A percentile compares a stretch with the other conserved stretches of the same genome.
These are phyloP conservation scores for Pachycephala philippinensis DNA, from an alignment of 2,113 vertebrate genomes.

Conservation along the genomic window DNA sequence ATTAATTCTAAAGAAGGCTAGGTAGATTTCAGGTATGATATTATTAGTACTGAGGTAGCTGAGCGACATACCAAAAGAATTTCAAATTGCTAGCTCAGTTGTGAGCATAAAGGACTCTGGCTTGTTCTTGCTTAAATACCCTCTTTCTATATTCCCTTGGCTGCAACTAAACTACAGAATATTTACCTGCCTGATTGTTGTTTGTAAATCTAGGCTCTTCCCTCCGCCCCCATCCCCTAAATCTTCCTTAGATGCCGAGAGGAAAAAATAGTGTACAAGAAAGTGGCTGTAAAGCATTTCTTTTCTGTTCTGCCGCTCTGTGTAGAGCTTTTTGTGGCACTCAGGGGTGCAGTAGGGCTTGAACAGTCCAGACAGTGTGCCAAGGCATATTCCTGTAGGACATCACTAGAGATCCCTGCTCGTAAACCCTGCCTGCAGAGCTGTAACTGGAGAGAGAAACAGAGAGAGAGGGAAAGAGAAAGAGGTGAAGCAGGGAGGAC, in stretches of 20 bases:
- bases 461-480: not conserved
- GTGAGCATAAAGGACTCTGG: not conserved
- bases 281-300: conserved; percentile 40
- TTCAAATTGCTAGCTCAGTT: not conserved
- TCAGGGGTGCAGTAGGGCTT: conserved; percentile 32
- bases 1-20: not conserved
- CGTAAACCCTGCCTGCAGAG: not conserved
- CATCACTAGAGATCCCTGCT: not conserved
- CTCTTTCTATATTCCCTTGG: not conserved
- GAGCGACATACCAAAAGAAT: not conserved
- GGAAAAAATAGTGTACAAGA: conserved; percentile 9
- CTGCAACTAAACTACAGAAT: conserved; percentile 11
- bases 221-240: not conserved
- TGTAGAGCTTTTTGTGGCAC: conserved; percentile 31
- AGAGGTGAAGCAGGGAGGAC: not conserved
- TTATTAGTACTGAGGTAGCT: not conserved
- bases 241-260: not conserved
- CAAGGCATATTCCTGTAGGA: conserved; percentile 36
- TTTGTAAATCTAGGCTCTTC: conserved; percentile 33
- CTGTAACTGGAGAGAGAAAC: not conserved
- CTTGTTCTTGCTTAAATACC: conserved; percentile 8
- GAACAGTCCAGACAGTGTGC: conserved; percentile 46
- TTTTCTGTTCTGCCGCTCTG: not conserved
- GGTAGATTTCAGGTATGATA: not conserved
- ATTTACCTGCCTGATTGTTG: conserved; percentile 49